phyloP scores from a whole-genome alignment of 2,797 vertebrate genomes.

The Gobionotothen gibberifrons region DNA sequence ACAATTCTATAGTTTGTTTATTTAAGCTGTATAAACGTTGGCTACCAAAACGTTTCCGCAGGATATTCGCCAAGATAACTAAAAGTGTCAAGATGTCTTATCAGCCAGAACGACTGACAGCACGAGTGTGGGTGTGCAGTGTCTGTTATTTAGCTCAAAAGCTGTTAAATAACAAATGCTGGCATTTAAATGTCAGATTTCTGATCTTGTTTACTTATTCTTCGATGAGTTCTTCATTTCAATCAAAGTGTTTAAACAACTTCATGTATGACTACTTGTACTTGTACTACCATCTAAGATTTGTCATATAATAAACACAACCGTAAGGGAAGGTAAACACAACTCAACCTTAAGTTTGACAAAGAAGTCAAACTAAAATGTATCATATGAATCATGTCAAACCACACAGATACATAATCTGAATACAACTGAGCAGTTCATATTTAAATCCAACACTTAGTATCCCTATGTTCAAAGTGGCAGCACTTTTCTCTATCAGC shows the following conservation, averaged over 20 bases:
- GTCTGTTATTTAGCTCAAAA: background rate
- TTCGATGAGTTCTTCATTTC: background rate
- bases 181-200: background rate
- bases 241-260: background rate
- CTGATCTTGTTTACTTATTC: background rate
- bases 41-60: conserved; percentile 5
- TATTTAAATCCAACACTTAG: conserved; percentile 15
- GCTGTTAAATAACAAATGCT: background rate
- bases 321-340: background rate
- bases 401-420: background rate
- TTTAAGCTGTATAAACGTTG: background rate
- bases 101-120: background rate
- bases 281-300: background rate
- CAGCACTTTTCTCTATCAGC: conserved; percentile 26
- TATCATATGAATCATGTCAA: background rate
- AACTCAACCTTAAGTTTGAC: background rate
- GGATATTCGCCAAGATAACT: background rate
- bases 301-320: background rate
- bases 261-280: background rate
- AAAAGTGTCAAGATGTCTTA: background rate
- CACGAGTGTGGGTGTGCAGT: background rate
- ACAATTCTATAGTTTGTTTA: too few relatives aligned
- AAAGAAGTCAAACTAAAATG: background rate
- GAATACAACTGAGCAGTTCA: background rate
- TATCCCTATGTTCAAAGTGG: conserved; percentile 15